Evolutionary conservation across 2,888 invertebrate genomes (phyloP).

Genomic region (Drosophila vallismaia): DNA sequence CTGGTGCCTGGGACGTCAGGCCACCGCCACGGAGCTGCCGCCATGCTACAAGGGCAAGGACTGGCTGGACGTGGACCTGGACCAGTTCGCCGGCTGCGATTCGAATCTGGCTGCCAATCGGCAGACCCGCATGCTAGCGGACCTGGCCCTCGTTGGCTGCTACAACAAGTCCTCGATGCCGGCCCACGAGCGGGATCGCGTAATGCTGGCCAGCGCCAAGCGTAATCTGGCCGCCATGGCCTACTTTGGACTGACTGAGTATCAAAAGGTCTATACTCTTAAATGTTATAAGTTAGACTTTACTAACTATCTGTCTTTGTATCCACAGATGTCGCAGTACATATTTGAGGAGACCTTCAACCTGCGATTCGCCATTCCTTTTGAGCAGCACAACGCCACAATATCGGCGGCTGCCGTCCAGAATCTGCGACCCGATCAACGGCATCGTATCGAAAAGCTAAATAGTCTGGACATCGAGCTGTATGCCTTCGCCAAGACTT

Average conservation of each 20-base stretch:
- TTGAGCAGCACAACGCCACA: constrained; percentile 96
- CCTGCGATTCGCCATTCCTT: constrained; percentile 93
- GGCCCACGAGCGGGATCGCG: constrained; percentile 89
- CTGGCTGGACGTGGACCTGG: constrained; percentile 95
- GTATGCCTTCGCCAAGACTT: constrained; percentile 95
- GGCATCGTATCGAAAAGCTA: constrained; percentile 89
- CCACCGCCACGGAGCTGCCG: constrained; percentile 92
- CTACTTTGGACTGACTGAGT: constrained; percentile 98
- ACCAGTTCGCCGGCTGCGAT: constrained; percentile 95
- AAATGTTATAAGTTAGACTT: background rate
- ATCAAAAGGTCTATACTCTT: constrained; percentile 88
- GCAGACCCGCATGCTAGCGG: constrained; percentile 98
- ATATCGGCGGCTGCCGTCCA: constrained; percentile 93
- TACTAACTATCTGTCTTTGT: background rate
- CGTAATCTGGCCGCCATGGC: constrained; percentile 97
- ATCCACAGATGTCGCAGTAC: constrained; percentile 91
- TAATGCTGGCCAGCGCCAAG: constrained; percentile 97
- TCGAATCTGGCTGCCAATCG: constrained; percentile 98
- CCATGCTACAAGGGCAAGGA: constrained; percentile 90
- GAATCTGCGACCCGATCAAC: constrained; percentile 89
- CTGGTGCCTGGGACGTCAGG: constrained; percentile 90
- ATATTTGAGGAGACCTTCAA: constrained; percentile 97
- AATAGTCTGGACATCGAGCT: constrained; percentile 96
- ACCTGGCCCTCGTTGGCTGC: constrained; percentile 96
- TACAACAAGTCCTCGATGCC: constrained; percentile 94